phyloP scores from a whole-genome alignment of 2,888 invertebrate genomes.

The Agonopterix alstromeriana region DNA sequence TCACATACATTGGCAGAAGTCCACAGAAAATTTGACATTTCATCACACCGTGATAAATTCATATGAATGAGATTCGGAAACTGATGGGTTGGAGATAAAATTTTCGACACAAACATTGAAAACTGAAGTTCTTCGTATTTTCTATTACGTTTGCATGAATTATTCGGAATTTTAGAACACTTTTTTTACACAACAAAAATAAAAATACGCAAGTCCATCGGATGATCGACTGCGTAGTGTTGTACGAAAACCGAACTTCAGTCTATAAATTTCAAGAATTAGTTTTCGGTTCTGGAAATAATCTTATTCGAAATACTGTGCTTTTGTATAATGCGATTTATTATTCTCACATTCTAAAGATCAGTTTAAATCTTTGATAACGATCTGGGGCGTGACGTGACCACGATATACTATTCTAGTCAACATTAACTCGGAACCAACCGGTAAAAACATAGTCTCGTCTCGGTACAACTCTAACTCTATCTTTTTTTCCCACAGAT shows the following conservation, averaged over 20 bases:
- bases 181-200: constrained; percentile 25
- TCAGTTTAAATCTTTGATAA: no score
- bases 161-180: not conserved
- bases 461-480: no score
- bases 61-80: constrained; percentile 3
- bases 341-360: no score
- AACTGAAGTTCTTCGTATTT: not conserved
- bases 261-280: not conserved
- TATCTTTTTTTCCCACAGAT: no score
- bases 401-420: no score
- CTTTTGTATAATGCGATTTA: no score
- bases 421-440: no score
- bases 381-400: no score
- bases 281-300: no score
- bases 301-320: no score
- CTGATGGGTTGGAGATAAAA: not conserved
- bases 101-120: not conserved
- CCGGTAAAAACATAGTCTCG: no score
- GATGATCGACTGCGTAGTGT: constrained; percentile 16
- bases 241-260: not conserved
- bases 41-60: constrained; percentile 40
- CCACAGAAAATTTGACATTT: constrained; percentile 71
- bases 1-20: constrained; percentile 57
- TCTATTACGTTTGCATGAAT: constrained; percentile 2
- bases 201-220: constrained; percentile 25